phyloP scores from a whole-genome alignment of 2,113 vertebrate species.

The Machaerirhynchus nigripectus region DNA sequence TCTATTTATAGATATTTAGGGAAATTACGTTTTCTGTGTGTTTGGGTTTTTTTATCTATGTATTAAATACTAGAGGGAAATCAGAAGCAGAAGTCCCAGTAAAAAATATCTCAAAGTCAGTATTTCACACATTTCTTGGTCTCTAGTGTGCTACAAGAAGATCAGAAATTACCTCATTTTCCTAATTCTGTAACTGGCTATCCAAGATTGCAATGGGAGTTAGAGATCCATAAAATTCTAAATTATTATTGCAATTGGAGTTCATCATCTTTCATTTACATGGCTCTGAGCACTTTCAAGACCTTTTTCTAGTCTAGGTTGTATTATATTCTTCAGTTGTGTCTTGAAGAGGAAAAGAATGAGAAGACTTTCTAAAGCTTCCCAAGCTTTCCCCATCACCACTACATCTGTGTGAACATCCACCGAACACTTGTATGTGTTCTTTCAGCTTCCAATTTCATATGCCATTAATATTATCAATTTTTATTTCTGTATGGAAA shows the following conservation, averaged over 20 bases:
- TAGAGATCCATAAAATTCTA: not conserved
- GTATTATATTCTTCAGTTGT: not conserved
- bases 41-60: not conserved
- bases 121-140: slow-evolving; percentile 12
- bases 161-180: not conserved
- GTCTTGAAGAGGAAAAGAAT: not conserved
- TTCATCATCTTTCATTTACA: not conserved
- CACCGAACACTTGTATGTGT: not conserved
- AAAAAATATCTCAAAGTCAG: not conserved
- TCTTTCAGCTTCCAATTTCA: not conserved
- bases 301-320: not conserved
- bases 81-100: not conserved
- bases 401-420: not conserved
- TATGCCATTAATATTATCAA: not conserved
- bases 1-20: not conserved
- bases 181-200: not conserved
- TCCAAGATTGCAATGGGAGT: not conserved
- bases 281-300: not conserved
- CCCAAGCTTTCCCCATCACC: not conserved
- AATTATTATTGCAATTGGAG: not conserved
- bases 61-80: not conserved
- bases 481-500: not conserved
- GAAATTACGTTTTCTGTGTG: rapidly evolving
- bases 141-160: not conserved
- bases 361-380: not conserved